Evolutionary conservation across 2,113 vertebrate genomes (phyloP), one percentile per base, ranked within the genome.

Genomic region (Ceyx melanurus): DNA sequence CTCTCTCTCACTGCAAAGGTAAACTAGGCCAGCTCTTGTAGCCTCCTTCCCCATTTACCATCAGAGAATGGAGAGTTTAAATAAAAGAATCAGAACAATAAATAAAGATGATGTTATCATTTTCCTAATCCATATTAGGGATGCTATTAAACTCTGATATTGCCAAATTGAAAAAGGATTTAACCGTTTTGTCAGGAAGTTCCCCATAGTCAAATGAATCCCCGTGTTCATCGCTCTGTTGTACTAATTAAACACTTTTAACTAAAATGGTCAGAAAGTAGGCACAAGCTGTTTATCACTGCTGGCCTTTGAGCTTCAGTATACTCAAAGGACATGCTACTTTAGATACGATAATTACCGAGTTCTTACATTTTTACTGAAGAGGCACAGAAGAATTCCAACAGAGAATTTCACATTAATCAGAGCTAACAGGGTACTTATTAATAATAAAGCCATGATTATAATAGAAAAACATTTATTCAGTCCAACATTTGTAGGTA

Each of bases 181-280:
- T 94, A 90, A 92, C 92, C 5, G 9, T 86, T 96, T 95, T 82
- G 90, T 93, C 75, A 92, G 84, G n/a, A 81, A 82, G 76, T 74
- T 96, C 93, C 95, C 96, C 81, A 89, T 58, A 92, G 96, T 95
- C 92, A 95, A 96, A 90, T 35, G 90, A 97, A 94, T 97, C 96
- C 96, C 96, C 35, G 16, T 91, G 96, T 95, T 97, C 94, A 95
- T 96, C 66, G 2, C 72, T 92, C 82, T 94, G 94, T 86, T 93
- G 83, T 82, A 97, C 94, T 97, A 97, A 98, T 97, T 94, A 96
- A 96, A 94, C 79, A 95, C 82, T 96, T 95, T 96, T 86, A 95
- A 96, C 60, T 90, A 79, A 96, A 96, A 93, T 84, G 97, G 93
- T 93, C 95, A 95, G 92, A 67, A 96, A 88, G 83, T 74, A 96